Conservation (phyloP, 1,140 invertebrate genomes). For the Drosophila murphyi region DNA sequence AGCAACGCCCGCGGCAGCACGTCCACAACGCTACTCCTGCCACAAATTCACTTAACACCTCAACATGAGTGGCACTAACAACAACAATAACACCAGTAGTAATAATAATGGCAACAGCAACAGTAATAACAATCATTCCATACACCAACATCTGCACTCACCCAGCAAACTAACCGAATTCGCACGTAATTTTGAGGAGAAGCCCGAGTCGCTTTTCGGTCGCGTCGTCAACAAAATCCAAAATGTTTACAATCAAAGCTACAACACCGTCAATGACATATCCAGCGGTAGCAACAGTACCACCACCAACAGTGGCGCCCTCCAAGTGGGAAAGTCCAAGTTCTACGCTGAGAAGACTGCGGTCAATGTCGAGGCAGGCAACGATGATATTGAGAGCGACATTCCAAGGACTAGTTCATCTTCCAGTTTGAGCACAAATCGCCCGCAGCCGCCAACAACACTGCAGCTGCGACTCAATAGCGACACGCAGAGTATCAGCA, state of each 20-base stretch:
- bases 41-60: slow-evolving; percentile 40
- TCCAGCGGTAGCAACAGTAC: slow-evolving; percentile 60
- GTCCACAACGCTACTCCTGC: slow-evolving; percentile 55
- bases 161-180: slow-evolving; percentile 91
- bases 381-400: slow-evolving; percentile 31
- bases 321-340: slow-evolving; percentile 69
- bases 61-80: slow-evolving; percentile 48
- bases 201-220: slow-evolving; percentile 75
- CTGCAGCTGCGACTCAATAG: slow-evolving; percentile 47
- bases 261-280: slow-evolving; percentile 83
- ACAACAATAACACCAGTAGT: slow-evolving; percentile 86
- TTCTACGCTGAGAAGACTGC: slow-evolving; percentile 59
- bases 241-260: slow-evolving; percentile 83
- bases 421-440: slow-evolving; percentile 35
- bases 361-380: not conserved
- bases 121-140: slow-evolving; percentile 64
- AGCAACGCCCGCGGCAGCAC: slow-evolving; percentile 40
- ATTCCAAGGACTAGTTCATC: slow-evolving; percentile 13
- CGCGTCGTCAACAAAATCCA: slow-evolving; percentile 84
- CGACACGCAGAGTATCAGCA: slow-evolving; percentile 41
- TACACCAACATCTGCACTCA: slow-evolving; percentile 89
- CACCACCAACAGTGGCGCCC: slow-evolving; percentile 30
- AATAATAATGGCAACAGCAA: slow-evolving; percentile 25
- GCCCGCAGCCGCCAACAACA: slow-evolving; percentile 58
- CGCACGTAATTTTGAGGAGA: slow-evolving; percentile 85